Percentiles rank a stretch among this genome's conserved stretches.
phyloP scores from a whole-genome alignment of 2,113 vertebrate genomes.

The Campylorhamphus procurvoides region DNA sequence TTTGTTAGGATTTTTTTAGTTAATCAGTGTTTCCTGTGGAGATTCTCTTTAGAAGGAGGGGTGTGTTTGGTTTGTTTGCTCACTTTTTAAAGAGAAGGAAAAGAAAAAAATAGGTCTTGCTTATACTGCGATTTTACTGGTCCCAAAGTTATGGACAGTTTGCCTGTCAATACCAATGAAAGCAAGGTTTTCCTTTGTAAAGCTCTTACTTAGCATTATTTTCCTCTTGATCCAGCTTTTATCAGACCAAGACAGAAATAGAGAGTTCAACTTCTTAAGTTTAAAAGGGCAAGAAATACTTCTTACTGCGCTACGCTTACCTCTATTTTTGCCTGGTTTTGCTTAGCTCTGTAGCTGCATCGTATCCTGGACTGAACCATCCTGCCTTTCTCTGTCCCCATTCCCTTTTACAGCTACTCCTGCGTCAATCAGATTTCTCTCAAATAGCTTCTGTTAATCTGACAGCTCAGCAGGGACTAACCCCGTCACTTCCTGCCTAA shows the following conservation, averaged over 20 bases:
- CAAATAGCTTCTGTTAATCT: slow-evolving; percentile 24
- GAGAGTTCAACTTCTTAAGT: neutral
- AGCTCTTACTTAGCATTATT: neutral
- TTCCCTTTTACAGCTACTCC: neutral
- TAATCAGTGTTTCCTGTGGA: neutral
- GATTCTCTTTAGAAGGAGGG: neutral
- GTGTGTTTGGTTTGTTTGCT: neutral
- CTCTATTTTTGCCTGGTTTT: neutral
- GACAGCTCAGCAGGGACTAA: slow-evolving; percentile 39
- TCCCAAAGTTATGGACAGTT: neutral
- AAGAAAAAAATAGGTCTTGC: neutral
- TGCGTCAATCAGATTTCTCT: slow-evolving; percentile 22
- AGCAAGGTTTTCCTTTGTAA: neutral
- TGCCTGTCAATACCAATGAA: neutral
- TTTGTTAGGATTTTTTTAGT: neutral
- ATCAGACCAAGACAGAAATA: neutral
- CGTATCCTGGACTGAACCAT: neutral
- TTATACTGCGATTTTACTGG: neutral
- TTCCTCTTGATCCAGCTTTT: neutral
- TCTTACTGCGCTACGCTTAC: neutral
- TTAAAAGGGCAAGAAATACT: neutral
- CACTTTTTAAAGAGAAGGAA: neutral
- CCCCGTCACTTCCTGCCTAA: neutral
- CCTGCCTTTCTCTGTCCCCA: neutral
- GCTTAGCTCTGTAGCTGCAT: neutral